phyloP scores from a whole-genome alignment of 2,888 invertebrate species.

The Ophion costatus region DNA sequence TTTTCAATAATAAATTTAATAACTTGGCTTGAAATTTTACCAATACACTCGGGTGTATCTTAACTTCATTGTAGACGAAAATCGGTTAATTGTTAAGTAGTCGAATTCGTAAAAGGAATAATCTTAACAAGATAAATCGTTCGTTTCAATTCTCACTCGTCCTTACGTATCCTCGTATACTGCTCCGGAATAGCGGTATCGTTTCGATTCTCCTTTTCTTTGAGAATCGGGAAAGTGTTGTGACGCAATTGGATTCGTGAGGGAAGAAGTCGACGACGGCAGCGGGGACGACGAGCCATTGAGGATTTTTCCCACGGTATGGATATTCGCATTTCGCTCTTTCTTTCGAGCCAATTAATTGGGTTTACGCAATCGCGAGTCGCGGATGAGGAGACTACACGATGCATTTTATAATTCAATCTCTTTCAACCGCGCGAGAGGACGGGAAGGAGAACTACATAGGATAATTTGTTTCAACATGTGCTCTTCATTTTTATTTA shows the following conservation, averaged over 20 bases:
- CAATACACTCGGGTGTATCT: too few species aligned
- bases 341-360: slow-evolving; percentile 52
- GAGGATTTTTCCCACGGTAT: slow-evolving; percentile 38
- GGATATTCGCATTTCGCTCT: slow-evolving; percentile 17
- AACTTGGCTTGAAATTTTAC: too few species aligned
- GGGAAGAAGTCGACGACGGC: slow-evolving; percentile 5
- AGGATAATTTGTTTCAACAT: slow-evolving; percentile 5
- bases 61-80: too few species aligned
- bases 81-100: too few species aligned
- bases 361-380: slow-evolving; percentile 37
- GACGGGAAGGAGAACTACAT: slow-evolving; percentile 14
- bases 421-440: slow-evolving; percentile 15
- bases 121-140: too few species aligned
- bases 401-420: slow-evolving; percentile 32
- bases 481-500: neutral
- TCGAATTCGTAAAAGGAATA: too few species aligned
- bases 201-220: slow-evolving; percentile 2
- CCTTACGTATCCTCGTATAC: neutral
- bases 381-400: slow-evolving; percentile 40
- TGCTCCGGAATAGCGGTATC: neutral
- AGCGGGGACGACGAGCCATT: neutral
- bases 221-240: slow-evolving; percentile 29
- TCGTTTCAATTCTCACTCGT: too few species aligned
- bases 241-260: slow-evolving; percentile 17
- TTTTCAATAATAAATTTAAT: too few species aligned